These are phyloP conservation scores for Horisme vitalbata DNA, from an alignment of 2,888 invertebrate species.

Conservation along the genomic window DNA sequence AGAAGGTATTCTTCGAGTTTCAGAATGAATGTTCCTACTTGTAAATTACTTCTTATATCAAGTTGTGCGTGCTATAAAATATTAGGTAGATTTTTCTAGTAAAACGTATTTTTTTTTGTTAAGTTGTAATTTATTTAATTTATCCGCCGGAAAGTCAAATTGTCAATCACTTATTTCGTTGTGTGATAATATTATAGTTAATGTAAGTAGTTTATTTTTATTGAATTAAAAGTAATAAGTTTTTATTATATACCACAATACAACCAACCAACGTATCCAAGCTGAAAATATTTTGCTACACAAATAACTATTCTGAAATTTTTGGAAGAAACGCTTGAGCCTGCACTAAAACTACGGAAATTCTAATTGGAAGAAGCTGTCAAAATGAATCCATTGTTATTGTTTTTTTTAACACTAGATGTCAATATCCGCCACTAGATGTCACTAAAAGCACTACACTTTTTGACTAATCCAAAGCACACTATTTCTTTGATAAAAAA, in stretches of 20 bases:
- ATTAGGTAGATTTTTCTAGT: no score
- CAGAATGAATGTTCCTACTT: no score
- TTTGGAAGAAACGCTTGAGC: constrained; percentile 46
- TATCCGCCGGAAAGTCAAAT: background rate
- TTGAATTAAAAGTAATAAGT: no score
- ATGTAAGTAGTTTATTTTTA: constrained; percentile 1
- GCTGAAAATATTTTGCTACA: constrained; percentile 3
- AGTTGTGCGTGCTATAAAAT: no score
- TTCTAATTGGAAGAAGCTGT: constrained; percentile 52
- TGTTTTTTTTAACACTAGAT: constrained; percentile 40
- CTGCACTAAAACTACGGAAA: constrained; percentile 35
- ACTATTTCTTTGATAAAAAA: constrained; percentile 9
- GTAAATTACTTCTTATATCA: no score
- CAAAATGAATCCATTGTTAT: constrained; percentile 38
- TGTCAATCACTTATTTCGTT: background rate
- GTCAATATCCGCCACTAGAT: constrained; percentile 49
- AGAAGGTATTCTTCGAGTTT: no score
- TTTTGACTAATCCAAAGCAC: constrained; percentile 23
- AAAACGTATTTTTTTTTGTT: constrained; percentile 32
- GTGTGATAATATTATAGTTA: background rate
- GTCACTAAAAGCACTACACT: constrained; percentile 53
- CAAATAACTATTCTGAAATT: constrained; percentile 4
- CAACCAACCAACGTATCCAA: background rate
- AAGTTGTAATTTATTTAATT: constrained; percentile 7
- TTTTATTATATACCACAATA: background rate